Percentiles rank a stretch among this genome's conserved stretches.
phyloP scores from a whole-genome alignment of 2,113 vertebrate species.

The Vidua macroura region DNA sequence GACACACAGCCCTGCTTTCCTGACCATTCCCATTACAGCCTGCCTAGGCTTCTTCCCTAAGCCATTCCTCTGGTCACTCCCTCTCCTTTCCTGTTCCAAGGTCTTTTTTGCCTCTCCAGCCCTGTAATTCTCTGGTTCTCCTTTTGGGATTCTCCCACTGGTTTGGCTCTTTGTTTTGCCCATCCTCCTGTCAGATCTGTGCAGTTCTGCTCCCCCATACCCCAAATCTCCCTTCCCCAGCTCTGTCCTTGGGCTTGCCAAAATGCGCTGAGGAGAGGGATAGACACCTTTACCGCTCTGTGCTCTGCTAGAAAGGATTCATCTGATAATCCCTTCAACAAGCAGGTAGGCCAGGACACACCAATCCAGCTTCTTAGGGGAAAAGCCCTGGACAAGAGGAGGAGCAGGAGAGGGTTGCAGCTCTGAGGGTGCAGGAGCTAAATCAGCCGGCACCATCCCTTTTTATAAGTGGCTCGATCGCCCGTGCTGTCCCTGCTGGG shows the following conservation, averaged over 20 bases:
- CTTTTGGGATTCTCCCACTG: not conserved
- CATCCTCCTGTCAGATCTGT: not conserved
- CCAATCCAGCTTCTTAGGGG: not conserved
- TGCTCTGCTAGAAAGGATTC: not conserved
- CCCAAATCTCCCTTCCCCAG: not conserved
- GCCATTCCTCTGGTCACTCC: not conserved
- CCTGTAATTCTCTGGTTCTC: not conserved
- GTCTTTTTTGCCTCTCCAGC: not conserved
- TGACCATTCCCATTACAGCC: not conserved
- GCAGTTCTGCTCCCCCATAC: not conserved
- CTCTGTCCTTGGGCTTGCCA: not conserved
- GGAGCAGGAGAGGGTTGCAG: not conserved
- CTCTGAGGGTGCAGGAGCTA: not conserved
- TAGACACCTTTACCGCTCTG: not conserved
- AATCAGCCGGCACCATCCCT: not conserved
- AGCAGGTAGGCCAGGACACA: not conserved
- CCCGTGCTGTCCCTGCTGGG: accelerated
- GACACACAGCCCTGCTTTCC: not conserved
- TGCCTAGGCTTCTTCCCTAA: not conserved
- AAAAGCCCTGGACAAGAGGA: not conserved
- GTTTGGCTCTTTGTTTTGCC: not conserved
- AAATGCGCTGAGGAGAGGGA: not conserved
- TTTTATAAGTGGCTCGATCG: accelerated
- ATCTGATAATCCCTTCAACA: not conserved
- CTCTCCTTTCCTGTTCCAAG: not conserved